Percentiles rank a stretch among this genome's conserved stretches.
Conservation (phyloP, 1,140 invertebrate genomes). For the Pseudoatta argentina region DNA sequence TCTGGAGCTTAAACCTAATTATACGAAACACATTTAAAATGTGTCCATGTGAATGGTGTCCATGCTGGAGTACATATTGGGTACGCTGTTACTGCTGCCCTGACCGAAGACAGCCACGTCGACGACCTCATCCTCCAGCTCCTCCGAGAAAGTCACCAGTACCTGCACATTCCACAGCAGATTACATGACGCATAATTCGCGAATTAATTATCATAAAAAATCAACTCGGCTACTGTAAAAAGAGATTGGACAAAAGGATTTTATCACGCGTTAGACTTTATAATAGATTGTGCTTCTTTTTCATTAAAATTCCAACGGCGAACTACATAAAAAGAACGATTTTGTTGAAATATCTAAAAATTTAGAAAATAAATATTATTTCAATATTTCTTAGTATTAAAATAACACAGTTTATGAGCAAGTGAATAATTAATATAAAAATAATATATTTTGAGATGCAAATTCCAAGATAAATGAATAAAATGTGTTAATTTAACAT, state of each 20-base stretch:
- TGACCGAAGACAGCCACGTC: slow-evolving; percentile 62
- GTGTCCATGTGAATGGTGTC: slow-evolving; percentile 83
- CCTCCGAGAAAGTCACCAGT: slow-evolving; percentile 83
- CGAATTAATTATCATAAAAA: slow-evolving; percentile 27
- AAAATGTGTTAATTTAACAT: too few relatives aligned
- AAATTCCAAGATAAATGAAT: too few relatives aligned
- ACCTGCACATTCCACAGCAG: slow-evolving; percentile 73
- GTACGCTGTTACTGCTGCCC: slow-evolving; percentile 71
- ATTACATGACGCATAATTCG: background rate
- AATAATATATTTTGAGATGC: too few relatives aligned
- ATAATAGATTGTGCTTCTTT: background rate
- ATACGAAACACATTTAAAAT: slow-evolving; percentile 61
- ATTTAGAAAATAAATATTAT: too few relatives aligned
- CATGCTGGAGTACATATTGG: slow-evolving; percentile 75
- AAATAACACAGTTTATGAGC: too few relatives aligned
- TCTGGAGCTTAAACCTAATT: background rate
- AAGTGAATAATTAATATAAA: too few relatives aligned
- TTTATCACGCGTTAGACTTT: background rate
- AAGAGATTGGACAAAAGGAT: background rate
- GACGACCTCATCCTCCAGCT: slow-evolving; percentile 75
- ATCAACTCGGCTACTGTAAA: background rate
- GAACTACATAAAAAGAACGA: too few relatives aligned
- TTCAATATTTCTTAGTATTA: too few relatives aligned
- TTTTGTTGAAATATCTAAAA: too few relatives aligned
- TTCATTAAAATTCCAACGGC: slow-evolving; percentile 13